Conservation (phyloP, 2,113 vertebrate genomes). For the Misgurnus anguillicaudatus region DNA sequence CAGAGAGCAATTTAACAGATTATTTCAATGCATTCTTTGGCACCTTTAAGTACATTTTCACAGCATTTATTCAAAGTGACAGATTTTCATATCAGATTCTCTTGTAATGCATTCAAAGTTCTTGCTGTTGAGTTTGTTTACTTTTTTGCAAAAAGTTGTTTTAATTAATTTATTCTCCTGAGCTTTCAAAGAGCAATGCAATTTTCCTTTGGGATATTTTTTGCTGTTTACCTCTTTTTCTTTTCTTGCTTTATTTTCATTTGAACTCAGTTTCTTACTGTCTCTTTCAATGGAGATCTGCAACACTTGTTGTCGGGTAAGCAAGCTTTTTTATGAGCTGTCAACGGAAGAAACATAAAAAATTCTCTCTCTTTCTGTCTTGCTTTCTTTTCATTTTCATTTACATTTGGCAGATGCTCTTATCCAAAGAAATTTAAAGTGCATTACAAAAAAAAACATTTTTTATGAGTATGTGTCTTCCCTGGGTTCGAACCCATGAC, state of each 20-base stretch:
- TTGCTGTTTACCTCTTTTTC: conserved; percentile 20
- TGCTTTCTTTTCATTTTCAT: not conserved
- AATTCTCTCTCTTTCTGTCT: not conserved
- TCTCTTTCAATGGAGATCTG: not conserved
- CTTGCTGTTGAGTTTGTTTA: not conserved
- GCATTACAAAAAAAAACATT: no score
- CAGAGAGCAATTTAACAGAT: no score
- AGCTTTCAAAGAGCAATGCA: not conserved
- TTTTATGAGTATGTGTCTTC: no score
- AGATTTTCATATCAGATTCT: not conserved
- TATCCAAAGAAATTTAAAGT: no score
- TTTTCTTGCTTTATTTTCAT: not conserved
- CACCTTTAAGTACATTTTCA: no score
- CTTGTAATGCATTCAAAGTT: not conserved
- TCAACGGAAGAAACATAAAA: not conserved
- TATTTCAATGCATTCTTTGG: no score
- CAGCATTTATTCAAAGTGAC: no score
- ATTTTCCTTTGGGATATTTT: not conserved
- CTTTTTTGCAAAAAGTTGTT: not conserved
- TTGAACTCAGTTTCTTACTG: no score
- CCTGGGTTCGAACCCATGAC: no score
- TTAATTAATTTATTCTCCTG: not conserved
- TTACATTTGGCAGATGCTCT: no score
- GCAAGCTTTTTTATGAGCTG: not conserved
- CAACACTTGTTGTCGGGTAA: conserved; percentile 11